These are phyloP conservation scores for Halocynthia roretzi DNA, from an alignment of 23 tunicate species.

Conservation along the genomic window DNA sequence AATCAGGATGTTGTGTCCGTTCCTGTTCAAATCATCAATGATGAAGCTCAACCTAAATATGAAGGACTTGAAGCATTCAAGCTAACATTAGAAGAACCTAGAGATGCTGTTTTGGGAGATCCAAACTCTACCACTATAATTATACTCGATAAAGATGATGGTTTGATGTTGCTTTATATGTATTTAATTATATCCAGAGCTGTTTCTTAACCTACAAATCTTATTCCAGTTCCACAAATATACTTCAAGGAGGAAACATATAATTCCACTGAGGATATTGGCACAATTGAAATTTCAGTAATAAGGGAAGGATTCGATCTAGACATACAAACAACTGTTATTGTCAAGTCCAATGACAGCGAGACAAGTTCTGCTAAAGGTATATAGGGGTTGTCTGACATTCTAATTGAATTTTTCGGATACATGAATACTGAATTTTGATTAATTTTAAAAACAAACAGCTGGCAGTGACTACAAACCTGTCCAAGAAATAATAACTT, in stretches of 20 bases:
- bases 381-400: background rate
- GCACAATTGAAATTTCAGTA: background rate
- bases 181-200: no score
- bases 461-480: background rate
- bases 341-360: conserved; percentile 2
- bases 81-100: background rate
- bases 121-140: background rate
- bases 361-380: conserved; percentile 1
- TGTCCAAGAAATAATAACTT: conserved; percentile 1
- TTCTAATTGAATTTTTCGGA: no score
- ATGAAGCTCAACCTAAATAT: background rate
- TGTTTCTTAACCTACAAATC: background rate
- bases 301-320: background rate
- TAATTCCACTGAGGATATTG: background rate
- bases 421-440: no score
- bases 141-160: background rate
- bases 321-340: background rate
- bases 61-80: conserved; percentile 1
- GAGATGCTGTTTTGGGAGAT: background rate
- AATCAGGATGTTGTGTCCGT: background rate
- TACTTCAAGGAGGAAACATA: background rate
- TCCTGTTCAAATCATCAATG: conserved; percentile 1
- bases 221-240: conserved; percentile 4
- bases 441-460: no score
- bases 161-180: background rate